Evolutionary conservation across 2,113 vertebrate species (phyloP).

Genomic region (Cheilinus undulatus): DNA sequence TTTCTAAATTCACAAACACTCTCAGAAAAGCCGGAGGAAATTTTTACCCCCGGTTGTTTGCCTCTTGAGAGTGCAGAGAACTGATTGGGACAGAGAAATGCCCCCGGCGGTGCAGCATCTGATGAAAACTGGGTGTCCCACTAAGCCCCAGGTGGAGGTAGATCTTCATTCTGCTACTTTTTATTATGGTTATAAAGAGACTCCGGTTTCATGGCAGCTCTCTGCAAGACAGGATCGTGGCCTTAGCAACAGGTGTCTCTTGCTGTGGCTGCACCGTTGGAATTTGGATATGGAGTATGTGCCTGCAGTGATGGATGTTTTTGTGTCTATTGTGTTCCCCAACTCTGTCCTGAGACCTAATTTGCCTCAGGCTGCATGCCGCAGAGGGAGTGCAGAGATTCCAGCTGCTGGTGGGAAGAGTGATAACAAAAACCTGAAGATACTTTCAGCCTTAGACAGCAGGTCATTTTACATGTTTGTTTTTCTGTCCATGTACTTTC

Average conservation of each 20-base stretch:
- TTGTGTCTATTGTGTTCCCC: conserved; percentile 51
- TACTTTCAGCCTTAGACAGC: conserved; percentile 32
- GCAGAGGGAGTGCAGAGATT: conserved; percentile 52
- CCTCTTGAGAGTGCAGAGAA: conserved; percentile 53
- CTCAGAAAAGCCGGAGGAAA: conserved; percentile 41
- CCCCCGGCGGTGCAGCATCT: conserved; percentile 28
- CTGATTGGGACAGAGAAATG: conserved; percentile 44
- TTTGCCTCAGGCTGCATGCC: conserved; percentile 52
- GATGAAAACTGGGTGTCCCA: conserved; percentile 28
- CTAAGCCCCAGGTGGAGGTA: conserved; percentile 28
- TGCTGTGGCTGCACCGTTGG: conserved; percentile 5
- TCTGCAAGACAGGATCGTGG: conserved; percentile 14
- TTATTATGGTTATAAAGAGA: conserved; percentile 18
- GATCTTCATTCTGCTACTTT: conserved; percentile 16
- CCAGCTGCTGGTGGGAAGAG: conserved; percentile 39
- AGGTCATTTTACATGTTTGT: conserved; percentile 23
- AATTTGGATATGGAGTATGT: conserved; percentile 35
- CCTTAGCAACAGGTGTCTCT: conserved; percentile 49
- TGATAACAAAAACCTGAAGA: conserved; percentile 46
- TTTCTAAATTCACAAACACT: conserved; percentile 54
- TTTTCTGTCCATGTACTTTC: conserved; percentile 12
- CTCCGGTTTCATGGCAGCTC: conserved; percentile 7
- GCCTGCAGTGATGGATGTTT: conserved; percentile 40
- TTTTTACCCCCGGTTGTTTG: conserved; percentile 41
- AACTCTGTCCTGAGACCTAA: conserved; percentile 56